Percentiles rank a stretch among this genome's conserved stretches.
These are phyloP conservation scores for Anagrus nilaparvatae DNA, from an alignment of 1,140 invertebrate genomes.

Conservation along the genomic window DNA sequence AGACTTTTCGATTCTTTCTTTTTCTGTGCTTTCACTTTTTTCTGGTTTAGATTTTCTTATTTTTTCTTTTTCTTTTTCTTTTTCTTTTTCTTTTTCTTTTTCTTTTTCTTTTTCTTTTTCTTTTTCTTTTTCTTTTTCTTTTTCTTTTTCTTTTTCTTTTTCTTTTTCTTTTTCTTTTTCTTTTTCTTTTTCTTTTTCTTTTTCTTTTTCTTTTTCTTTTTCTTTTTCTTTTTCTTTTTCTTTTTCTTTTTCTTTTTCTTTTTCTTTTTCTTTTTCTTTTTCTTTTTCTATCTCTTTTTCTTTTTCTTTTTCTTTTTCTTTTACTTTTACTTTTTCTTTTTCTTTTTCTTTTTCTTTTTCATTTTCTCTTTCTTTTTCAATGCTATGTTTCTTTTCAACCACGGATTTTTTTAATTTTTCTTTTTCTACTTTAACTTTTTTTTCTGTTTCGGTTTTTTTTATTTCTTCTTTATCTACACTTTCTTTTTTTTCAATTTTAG, in stretches of 20 bases:
- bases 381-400: neutral
- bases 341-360: slow-evolving; percentile 1
- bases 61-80: neutral
- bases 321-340: slow-evolving; percentile 5
- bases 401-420: neutral
- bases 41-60: neutral
- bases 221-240: neutral
- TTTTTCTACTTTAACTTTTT: neutral
- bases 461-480: slow-evolving; percentile 15
- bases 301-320: neutral
- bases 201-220: neutral
- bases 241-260: neutral
- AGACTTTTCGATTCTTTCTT: slow-evolving; percentile 2
- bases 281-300: neutral
- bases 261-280: neutral
- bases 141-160: neutral
- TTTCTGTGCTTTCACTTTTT: neutral
- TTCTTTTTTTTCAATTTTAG: slow-evolving; percentile 12
- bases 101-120: slow-evolving; percentile 1
- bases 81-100: neutral
- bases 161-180: slow-evolving; percentile 1
- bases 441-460: slow-evolving; percentile 13
- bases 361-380: slow-evolving; percentile 5
- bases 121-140: slow-evolving; percentile 4
- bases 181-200: neutral